These are phyloP conservation scores for Cossypha heuglini DNA, from an alignment of 2,797 vertebrate genomes.

Conservation along the genomic window DNA sequence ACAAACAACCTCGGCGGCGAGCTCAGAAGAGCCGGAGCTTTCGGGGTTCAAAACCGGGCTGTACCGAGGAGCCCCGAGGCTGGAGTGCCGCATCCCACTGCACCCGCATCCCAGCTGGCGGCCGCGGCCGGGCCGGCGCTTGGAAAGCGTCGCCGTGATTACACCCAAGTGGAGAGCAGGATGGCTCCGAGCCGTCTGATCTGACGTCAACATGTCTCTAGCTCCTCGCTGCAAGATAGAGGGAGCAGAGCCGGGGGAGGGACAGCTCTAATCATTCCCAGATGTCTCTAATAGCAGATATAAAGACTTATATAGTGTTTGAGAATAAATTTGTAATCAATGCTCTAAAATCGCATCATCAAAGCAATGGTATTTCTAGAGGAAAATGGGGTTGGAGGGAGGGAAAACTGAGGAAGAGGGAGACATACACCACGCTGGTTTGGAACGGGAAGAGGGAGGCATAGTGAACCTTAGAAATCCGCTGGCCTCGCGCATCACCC, in stretches of 20 bases:
- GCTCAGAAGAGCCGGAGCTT: background rate
- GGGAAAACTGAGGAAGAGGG: background rate
- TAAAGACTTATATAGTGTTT: slow-evolving; percentile 75
- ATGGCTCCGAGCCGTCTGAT: slow-evolving; percentile 85
- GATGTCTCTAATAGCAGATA: slow-evolving; percentile 86
- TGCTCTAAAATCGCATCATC: slow-evolving; percentile 71
- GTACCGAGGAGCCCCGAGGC: background rate
- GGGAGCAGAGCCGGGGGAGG: slow-evolving; percentile 74
- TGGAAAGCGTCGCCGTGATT: slow-evolving; percentile 72
- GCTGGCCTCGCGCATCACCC: background rate
- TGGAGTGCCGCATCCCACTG: background rate
- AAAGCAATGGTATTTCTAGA: slow-evolving; percentile 64
- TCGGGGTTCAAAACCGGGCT: background rate
- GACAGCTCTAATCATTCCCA: slow-evolving; percentile 84
- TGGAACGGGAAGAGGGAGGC: background rate
- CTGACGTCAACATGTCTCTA: slow-evolving; percentile 84
- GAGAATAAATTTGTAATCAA: slow-evolving; percentile 82
- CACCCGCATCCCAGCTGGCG: slow-evolving; percentile 65
- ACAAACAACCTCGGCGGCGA: background rate
- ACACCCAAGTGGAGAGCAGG: slow-evolving; percentile 77
- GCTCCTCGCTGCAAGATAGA: slow-evolving; percentile 77
- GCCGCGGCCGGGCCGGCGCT: slow-evolving; percentile 46
- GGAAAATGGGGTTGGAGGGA: slow-evolving; percentile 17
- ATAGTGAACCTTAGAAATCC: background rate
- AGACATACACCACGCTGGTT: background rate